Percentiles rank a stretch among this genome's conserved stretches.
phyloP scores from a whole-genome alignment of 2,797 vertebrate species.

The Serranus cabrilla region DNA sequence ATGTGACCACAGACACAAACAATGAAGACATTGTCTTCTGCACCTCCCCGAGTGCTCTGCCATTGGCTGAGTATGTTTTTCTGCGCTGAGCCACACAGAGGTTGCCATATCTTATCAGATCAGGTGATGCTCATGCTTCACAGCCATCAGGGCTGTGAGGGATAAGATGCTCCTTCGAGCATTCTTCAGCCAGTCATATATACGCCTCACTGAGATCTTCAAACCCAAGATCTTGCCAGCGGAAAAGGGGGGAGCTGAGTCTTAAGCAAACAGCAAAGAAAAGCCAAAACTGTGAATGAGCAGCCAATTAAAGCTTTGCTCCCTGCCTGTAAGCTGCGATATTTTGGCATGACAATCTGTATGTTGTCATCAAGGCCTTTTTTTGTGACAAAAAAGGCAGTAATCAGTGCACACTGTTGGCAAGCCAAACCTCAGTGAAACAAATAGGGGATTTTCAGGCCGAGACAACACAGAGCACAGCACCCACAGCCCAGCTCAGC shows the following conservation, averaged over 20 bases:
- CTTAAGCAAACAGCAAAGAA: constrained; percentile 31
- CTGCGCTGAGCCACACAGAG: too few species aligned
- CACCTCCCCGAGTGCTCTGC: background rate
- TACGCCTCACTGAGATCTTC: constrained; percentile 40
- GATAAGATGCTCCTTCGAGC: constrained; percentile 49
- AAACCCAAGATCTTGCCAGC: constrained; percentile 22
- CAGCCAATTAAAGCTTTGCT: constrained; percentile 62
- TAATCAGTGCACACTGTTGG: constrained; percentile 36
- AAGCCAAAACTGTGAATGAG: constrained; percentile 27
- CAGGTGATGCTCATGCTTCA: constrained; percentile 56
- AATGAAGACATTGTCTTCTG: constrained; percentile 24
- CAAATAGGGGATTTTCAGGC: constrained; percentile 33
- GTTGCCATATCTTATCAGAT: constrained; percentile 74
- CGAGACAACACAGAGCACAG: constrained; percentile 33
- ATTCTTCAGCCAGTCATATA: constrained; percentile 41
- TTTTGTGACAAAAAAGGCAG: constrained; percentile 47
- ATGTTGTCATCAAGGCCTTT: constrained; percentile 54
- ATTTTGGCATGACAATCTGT: constrained; percentile 57
- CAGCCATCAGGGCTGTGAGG: constrained; percentile 40
- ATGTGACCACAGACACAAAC: constrained; percentile 9
- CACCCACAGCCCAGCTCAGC: background rate
- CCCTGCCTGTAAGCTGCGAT: constrained; percentile 36
- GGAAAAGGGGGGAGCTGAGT: constrained; percentile 31
- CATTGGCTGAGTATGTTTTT: constrained; percentile 19
- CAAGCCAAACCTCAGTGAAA: constrained; percentile 34